Percentiles rank a stretch among this genome's conserved stretches.
phyloP scores from a whole-genome alignment of 2,797 vertebrate species.

The Melanotaenia nigrans region DNA sequence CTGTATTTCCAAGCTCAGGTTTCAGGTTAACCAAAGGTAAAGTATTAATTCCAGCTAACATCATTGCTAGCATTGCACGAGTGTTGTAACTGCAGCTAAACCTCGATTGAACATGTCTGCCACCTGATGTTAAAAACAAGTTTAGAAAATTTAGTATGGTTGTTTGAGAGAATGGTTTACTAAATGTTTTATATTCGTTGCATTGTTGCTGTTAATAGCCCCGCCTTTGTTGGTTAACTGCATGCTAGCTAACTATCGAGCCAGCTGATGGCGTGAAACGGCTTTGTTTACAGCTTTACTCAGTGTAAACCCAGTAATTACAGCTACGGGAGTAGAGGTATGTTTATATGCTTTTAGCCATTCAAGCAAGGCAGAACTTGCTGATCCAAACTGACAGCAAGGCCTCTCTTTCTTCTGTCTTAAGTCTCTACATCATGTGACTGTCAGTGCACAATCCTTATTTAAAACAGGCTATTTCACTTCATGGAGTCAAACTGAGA shows the following conservation, averaged over 20 bases:
- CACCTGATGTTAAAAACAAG: background rate
- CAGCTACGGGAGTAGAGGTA: background rate
- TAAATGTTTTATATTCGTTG: too few species aligned
- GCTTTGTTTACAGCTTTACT: slow-evolving; percentile 30
- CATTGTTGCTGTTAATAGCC: too few species aligned
- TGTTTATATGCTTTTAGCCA: background rate
- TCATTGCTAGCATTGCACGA: slow-evolving; percentile 19
- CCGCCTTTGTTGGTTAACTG: background rate
- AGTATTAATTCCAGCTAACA: background rate
- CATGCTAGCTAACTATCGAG: slow-evolving; percentile 6
- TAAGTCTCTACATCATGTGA: slow-evolving; percentile 45
- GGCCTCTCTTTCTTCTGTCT: slow-evolving; percentile 13
- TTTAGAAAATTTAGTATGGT: rapidly evolving
- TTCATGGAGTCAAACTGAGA: background rate
- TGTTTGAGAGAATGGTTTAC: too few species aligned
- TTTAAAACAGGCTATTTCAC: background rate
- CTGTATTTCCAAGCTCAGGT: slow-evolving; percentile 53
- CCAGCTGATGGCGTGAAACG: background rate
- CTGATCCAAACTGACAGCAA: slow-evolving; percentile 19
- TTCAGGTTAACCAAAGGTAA: slow-evolving; percentile 79
- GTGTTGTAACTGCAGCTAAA: background rate
- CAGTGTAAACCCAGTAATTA: background rate
- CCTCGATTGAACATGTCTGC: slow-evolving; percentile 9
- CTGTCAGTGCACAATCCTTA: slow-evolving; percentile 40
- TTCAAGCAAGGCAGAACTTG: slow-evolving; percentile 8